Evolutionary conservation across 2,888 invertebrate genomes (phyloP), one percentile per base, ranked within the genome.

Genomic region (Sipha maydis): DNA sequence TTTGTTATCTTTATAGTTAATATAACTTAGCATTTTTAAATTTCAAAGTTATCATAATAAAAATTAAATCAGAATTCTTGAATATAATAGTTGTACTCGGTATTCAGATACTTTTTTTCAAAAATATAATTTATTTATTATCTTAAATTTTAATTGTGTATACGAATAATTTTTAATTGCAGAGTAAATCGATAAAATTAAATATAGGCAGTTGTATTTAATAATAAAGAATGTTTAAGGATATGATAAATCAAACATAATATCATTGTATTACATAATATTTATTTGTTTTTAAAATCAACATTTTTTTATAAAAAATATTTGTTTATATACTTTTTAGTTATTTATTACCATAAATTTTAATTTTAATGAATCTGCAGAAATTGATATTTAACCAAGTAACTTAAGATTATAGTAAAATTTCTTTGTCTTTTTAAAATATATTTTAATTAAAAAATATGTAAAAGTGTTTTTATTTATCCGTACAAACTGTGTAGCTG

Each of bases 381-480:
- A 61, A 21, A 21, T 21, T 21, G 2, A 61, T 61, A 61, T 61
- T 61, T 61, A 21, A 19, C 11, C 1, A 48, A 48, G 48, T 11
- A 11, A 25, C 25, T 2, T 5, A 21, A 61, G 21, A 61, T 5
- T 61, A 21, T 61, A 7, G 21, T 2, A 7, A 61, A 61, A 25
- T 61, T 25, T 21, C 25, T 61, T 61, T 61, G n/a, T 61, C 19
- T 61, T 7, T 61, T 61, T 25, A 5, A 61, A 21, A 61, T 61
- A 61, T 61, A 61, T 61, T 61, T 56, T 61, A 61, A 61, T 61
- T 61, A 25, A 61, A 56, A 61, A 61, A 61, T 48, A 14, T 14
- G 14, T 61, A 21, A 61, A 61, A 61, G 61, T 61, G 61, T 78
- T 78, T 78, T 54, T 48, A 80, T 61, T 80, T 19, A 19, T 67